Conservation (phyloP, 2,797 vertebrate species). For the Cryptoblepharus egeriae region DNA sequence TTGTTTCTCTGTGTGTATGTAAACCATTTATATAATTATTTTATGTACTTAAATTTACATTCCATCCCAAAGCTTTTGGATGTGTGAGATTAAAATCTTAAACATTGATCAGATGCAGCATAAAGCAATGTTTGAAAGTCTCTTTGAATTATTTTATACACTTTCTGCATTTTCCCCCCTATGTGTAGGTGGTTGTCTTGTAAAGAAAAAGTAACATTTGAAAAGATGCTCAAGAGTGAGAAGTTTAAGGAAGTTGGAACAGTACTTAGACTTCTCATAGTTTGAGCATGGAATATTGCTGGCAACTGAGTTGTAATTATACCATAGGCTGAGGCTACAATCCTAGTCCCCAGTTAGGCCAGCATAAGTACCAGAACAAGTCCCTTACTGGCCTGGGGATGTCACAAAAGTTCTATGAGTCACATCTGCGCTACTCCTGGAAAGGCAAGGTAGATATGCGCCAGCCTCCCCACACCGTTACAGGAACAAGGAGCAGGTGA, state of each 20-base stretch:
- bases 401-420: too few relatives aligned
- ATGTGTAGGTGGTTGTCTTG: not conserved
- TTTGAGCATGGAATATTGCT: too few relatives aligned
- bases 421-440: too few relatives aligned
- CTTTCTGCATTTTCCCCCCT: not conserved
- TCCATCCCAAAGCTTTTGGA: not conserved
- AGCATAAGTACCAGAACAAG: too few relatives aligned
- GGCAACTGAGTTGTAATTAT: not conserved
- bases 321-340: not conserved
- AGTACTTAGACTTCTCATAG: not conserved
- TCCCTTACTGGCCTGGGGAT: too few relatives aligned
- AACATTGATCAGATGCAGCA: not conserved
- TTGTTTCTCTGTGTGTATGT: too few relatives aligned
- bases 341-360: too few relatives aligned
- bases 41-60: not conserved
- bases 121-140: not conserved
- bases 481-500: too few relatives aligned
- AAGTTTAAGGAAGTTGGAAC: not conserved
- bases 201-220: not conserved
- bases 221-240: not conserved
- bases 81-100: not conserved
- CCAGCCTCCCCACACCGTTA: too few relatives aligned
- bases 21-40: too few relatives aligned
- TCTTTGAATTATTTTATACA: not conserved
- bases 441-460: too few relatives aligned